Percentiles rank a stretch among this genome's conserved stretches.
These are phyloP conservation scores for Dysmachus trigonus DNA, from an alignment of 2,888 invertebrate species.

Conservation along the genomic window DNA sequence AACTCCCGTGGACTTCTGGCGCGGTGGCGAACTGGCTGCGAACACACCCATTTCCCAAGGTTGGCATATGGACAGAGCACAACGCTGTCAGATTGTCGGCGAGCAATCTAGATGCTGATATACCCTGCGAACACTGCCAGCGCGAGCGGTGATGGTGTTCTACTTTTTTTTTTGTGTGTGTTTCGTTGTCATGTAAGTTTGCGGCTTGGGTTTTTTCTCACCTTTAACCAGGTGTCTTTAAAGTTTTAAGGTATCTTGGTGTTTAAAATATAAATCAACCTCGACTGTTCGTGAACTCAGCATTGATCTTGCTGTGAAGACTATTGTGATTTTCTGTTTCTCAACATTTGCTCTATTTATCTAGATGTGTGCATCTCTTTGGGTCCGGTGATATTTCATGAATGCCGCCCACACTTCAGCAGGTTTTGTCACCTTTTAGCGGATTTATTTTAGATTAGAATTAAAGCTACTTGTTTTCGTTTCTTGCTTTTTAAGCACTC, in stretches of 20 bases:
- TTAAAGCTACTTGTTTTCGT: neutral
- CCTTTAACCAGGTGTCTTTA: conserved; percentile 6
- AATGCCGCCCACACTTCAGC: neutral
- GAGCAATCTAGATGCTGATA: neutral
- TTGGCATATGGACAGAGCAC: neutral
- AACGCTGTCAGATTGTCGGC: neutral
- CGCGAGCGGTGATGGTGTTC: conserved; percentile 5
- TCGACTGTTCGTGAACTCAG: conserved; percentile 42
- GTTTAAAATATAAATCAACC: conserved; percentile 37
- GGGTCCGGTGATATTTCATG: neutral
- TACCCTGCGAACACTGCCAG: no score
- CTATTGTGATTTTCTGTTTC: neutral
- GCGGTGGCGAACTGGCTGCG: neutral
- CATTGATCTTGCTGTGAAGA: conserved; percentile 36
- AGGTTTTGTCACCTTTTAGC: neutral
- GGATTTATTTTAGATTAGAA: neutral
- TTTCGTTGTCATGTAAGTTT: neutral
- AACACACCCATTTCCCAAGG: conserved; percentile 36
- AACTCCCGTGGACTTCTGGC: conserved; percentile 16
- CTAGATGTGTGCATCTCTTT: neutral
- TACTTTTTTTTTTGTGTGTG: conserved; percentile 27
- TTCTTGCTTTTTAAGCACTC: neutral
- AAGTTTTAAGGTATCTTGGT: conserved; percentile 6
- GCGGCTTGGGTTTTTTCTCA: conserved; percentile 7
- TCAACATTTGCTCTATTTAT: neutral